phyloP scores from a whole-genome alignment of 2,113 vertebrate species.

The Acrocephalus kingi region DNA sequence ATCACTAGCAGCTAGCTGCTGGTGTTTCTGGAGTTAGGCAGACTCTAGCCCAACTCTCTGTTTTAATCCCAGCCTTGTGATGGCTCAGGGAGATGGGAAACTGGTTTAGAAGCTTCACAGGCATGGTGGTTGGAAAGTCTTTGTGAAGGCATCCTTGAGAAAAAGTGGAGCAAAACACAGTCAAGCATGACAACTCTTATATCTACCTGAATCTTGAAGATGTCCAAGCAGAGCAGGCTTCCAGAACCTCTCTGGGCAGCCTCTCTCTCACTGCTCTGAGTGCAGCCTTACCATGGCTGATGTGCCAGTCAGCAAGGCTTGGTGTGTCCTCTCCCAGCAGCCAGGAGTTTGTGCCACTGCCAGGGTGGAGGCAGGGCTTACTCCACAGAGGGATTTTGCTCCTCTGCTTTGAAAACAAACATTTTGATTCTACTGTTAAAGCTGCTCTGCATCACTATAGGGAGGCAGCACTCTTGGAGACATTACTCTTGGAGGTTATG shows the following conservation, averaged over 20 bases:
- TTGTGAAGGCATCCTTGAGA: not conserved
- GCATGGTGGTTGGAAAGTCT: not conserved
- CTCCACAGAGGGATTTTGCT: not conserved
- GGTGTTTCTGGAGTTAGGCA: not conserved
- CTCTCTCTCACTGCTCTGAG: not conserved
- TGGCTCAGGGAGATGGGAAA: not conserved
- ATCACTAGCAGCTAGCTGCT: not conserved
- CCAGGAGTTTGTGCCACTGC: fast-evolving
- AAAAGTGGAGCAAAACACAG: not conserved
- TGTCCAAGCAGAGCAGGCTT: not conserved
- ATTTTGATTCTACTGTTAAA: not conserved
- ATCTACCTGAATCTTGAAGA: not conserved
- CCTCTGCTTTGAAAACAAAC: not conserved
- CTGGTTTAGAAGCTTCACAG: not conserved
- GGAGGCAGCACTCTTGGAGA: not conserved
- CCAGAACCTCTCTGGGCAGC: not conserved
- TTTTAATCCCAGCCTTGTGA: not conserved
- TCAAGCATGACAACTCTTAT: fast-evolving
- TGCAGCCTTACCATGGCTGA: not conserved
- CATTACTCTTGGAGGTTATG: not conserved
- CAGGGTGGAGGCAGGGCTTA: not conserved
- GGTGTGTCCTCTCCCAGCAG: not conserved
- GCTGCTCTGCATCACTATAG: not conserved
- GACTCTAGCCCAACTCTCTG: not conserved
- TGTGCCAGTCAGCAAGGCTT: fast-evolving